These are phyloP conservation scores for Heliconius himera DNA, from an alignment of 1,140 invertebrate genomes.

Conservation along the genomic window DNA sequence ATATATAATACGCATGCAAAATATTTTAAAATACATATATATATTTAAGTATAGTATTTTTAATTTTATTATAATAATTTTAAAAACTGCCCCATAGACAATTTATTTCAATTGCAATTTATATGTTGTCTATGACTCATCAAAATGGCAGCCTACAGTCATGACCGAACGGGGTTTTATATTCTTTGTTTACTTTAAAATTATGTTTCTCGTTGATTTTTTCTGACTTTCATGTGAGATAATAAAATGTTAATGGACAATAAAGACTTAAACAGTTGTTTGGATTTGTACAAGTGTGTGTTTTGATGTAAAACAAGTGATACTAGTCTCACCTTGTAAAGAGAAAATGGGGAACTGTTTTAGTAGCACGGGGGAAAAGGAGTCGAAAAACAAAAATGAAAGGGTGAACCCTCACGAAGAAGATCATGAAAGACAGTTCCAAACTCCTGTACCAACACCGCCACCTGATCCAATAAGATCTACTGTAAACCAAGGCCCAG, in stretches of 20 bases:
- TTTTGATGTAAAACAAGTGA: conserved; percentile 78
- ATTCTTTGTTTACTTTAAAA: conserved; percentile 80
- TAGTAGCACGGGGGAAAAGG: conserved; percentile 85
- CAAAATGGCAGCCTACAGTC: conserved; percentile 76
- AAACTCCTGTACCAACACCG: conserved; percentile 84
- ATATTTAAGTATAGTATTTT: background rate
- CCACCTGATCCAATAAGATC: conserved; percentile 85
- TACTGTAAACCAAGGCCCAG: conserved; percentile 71
- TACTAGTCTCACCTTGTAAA: conserved; percentile 79
- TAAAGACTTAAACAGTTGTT: conserved; percentile 66
- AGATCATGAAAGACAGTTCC: conserved; percentile 81
- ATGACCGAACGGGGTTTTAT: conserved; percentile 72
- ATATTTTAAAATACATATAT: background rate
- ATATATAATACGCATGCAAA: too few relatives aligned
- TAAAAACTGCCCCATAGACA: background rate
- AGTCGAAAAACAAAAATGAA: conserved; percentile 84
- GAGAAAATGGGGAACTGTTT: conserved; percentile 88
- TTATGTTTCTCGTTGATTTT: conserved; percentile 61
- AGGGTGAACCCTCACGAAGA: conserved; percentile 84
- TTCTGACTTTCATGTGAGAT: conserved; percentile 72
- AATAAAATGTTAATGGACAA: conserved; percentile 78
- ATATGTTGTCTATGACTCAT: conserved; percentile 65
- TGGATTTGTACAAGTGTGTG: conserved; percentile 73
- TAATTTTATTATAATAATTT: background rate
- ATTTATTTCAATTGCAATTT: conserved; percentile 12